These are phyloP conservation scores for Taenaris catops DNA, from an alignment of 2,888 invertebrate species.

Conservation along the genomic window DNA sequence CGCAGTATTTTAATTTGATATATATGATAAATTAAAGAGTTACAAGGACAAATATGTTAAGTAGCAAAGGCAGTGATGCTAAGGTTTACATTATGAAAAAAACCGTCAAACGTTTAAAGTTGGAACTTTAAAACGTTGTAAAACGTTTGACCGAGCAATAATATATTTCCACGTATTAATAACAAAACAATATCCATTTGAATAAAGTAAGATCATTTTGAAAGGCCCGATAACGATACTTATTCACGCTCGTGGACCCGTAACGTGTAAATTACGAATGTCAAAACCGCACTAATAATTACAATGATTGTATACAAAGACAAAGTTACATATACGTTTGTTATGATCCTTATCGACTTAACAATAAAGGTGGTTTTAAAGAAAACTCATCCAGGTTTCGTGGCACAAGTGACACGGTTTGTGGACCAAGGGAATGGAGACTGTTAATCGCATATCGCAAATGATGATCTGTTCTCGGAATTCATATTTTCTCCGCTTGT, in stretches of 20 bases:
- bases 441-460: slow-evolving; percentile 41
- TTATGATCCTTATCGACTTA: slow-evolving; percentile 11
- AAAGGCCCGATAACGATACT: slow-evolving; percentile 48
- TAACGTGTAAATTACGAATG: slow-evolving; percentile 48
- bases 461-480: slow-evolving; percentile 42
- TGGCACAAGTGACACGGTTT: slow-evolving; percentile 30
- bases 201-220: slow-evolving; percentile 49
- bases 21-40: too few relatives aligned
- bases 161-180: slow-evolving; percentile 17
- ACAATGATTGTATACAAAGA: slow-evolving; percentile 34
- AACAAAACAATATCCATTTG: slow-evolving; percentile 53
- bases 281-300: slow-evolving; percentile 57
- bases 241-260: slow-evolving; percentile 47
- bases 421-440: slow-evolving; percentile 38
- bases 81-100: too few relatives aligned
- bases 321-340: slow-evolving; percentile 7
- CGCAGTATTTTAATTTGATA: too few relatives aligned
- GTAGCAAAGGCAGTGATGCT: too few relatives aligned
- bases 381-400: not conserved
- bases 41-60: too few relatives aligned
- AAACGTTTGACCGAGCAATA: slow-evolving; percentile 7
- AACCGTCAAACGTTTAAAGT: too few relatives aligned
- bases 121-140: too few relatives aligned
- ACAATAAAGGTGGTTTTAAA: slow-evolving; percentile 24
- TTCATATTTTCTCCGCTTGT: slow-evolving; percentile 32